phyloP scores from a whole-genome alignment of 2,888 invertebrate species.

The Agrochola litura region DNA sequence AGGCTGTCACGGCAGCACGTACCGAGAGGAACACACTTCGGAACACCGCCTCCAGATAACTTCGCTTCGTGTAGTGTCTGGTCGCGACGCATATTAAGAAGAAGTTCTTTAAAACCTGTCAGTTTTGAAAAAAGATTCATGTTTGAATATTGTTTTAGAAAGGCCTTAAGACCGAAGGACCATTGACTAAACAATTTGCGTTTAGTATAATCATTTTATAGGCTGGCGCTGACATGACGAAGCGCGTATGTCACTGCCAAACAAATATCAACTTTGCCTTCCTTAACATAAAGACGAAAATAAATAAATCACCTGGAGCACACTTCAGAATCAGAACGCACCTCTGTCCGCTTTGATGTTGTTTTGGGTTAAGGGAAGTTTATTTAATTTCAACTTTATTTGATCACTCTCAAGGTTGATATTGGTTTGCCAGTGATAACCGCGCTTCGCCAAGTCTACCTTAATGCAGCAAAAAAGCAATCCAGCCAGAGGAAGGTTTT shows the following conservation, averaged over 20 bases:
- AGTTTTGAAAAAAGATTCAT: constrained; percentile 36
- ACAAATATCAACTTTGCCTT: constrained; percentile 3
- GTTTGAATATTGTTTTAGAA: constrained; percentile 8
- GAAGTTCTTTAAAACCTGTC: constrained; percentile 33
- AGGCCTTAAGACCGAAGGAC: constrained; percentile 3
- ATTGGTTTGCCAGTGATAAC: background rate
- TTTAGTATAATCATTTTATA: constrained; percentile 5
- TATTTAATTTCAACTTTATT: background rate
- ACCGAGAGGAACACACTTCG: constrained; percentile 28
- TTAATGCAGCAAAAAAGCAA: constrained; percentile 23
- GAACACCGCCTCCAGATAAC: constrained; percentile 16
- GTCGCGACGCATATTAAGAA: constrained; percentile 57
- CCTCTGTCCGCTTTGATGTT: background rate
- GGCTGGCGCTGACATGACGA: background rate
- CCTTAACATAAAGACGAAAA: background rate
- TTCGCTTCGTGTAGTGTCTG: constrained; percentile 17
- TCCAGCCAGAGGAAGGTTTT: constrained; percentile 3
- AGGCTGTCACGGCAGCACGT: constrained; percentile 16
- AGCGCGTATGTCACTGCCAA: background rate
- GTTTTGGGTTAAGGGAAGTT: background rate
- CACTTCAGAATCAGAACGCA: background rate
- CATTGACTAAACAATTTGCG: constrained; percentile 3
- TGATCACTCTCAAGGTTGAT: background rate
- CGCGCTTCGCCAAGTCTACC: background rate
- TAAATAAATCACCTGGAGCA: background rate